Evolutionary conservation across 1,140 invertebrate species (phyloP), one percentile per base, ranked within the genome.

Genomic region (Ooceraea biroi): DNA sequence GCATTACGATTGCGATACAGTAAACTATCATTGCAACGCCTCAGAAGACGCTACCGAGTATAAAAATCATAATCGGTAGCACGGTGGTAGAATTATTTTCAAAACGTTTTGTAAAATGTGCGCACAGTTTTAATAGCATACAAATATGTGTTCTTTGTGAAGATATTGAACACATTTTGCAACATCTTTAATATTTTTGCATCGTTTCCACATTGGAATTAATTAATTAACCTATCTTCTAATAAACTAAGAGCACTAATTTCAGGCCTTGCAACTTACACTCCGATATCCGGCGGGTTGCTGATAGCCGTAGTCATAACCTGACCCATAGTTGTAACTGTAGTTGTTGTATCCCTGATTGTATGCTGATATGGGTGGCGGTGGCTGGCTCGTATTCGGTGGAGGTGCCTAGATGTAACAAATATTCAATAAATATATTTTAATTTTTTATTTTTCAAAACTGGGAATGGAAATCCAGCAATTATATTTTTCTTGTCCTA

Each of bases 291-390:
- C 89, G 12, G 91, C 63, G 0, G 92, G 86, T 71, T 92, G 93
- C 30, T 92, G 93, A 57, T 94, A 94, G 72, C 83, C 68, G 57
- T 94, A 94, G 85, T 94, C 91, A 57, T 94, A 94, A 27, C 87
- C 84, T 63, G 91, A 91, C 10, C 87, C 90, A 72, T 94, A 94
- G 71, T 91, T 92, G 69, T 93, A 93, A 77, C 91, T 92, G 52
- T 93, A 93, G 82, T 93, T 94, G 73, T 92, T 93, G 57, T 94
- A 94, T 10, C 91, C 90, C 66, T 90, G 92, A 65, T 91, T 91
- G 68, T 94, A 94, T 11, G 91, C 63, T 11, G 91, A 83, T 41
- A 94, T 89, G 17, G 90, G 90, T 44, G 93, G 93, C 19, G 94
- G 94, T 27, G 93, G 92, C 86, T 93, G 94, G 83, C 90, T 92